phyloP scores from a whole-genome alignment of 2,113 vertebrate species.

The Bettongia penicillata region DNA sequence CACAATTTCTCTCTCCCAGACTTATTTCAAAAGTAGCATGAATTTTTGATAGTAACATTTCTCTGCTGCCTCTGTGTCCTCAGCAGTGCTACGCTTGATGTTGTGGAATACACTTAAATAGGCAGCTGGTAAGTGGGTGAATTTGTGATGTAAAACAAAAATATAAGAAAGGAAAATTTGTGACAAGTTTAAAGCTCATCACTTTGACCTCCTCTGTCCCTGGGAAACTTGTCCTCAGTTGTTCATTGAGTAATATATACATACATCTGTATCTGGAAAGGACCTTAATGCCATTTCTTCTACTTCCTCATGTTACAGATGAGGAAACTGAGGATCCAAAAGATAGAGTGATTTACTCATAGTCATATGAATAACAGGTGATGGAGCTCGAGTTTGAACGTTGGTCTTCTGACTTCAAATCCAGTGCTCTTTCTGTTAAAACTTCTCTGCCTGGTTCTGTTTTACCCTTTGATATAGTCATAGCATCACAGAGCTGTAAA shows the following conservation, averaged over 20 bases:
- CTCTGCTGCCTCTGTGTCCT: not conserved
- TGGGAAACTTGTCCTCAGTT: not conserved
- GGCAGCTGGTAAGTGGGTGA: not conserved
- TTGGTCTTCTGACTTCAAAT: not conserved
- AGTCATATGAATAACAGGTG: not conserved
- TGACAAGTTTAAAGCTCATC: not conserved
- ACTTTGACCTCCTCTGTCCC: conserved; percentile 9
- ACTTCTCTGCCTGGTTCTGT: not conserved
- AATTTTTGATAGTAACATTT: not conserved
- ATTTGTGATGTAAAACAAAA: conserved; percentile 16
- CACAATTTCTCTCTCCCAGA: conserved; percentile 22
- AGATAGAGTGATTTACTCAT: not conserved
- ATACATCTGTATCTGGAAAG: not conserved
- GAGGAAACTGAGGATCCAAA: not conserved
- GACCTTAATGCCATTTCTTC: not conserved
- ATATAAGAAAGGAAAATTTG: not conserved
- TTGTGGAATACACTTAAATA: conserved; percentile 10
- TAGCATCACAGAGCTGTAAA: not conserved
- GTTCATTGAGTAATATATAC: not conserved
- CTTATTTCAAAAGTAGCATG: not conserved
- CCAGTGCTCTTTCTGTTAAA: not conserved
- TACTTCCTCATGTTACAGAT: not conserved
- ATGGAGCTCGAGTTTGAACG: not conserved
- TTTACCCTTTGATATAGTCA: not conserved
- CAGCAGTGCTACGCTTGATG: not conserved